These are phyloP conservation scores for Hippoglossus hippoglossus DNA, from an alignment of 2,797 vertebrate genomes.

Conservation along the genomic window DNA sequence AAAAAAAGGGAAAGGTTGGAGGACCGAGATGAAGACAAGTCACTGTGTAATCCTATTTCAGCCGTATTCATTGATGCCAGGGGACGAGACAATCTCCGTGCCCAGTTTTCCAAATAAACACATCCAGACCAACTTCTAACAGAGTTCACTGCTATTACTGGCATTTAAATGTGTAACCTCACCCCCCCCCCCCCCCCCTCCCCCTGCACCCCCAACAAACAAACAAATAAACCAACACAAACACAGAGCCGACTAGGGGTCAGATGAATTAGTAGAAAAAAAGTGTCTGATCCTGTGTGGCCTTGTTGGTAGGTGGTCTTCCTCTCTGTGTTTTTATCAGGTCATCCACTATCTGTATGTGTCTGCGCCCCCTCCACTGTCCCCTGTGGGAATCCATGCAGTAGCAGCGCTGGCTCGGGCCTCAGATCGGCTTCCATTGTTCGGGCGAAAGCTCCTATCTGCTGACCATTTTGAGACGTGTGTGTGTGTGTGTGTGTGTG, in stretches of 20 bases:
- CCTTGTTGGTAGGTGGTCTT: slow-evolving; percentile 68
- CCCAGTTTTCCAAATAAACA: slow-evolving; percentile 51
- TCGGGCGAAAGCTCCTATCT: slow-evolving; percentile 67
- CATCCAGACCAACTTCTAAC: slow-evolving; percentile 21
- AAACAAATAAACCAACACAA: slow-evolving; percentile 49
- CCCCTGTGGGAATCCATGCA: slow-evolving; percentile 29
- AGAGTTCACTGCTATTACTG: slow-evolving; percentile 29
- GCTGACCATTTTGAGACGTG: slow-evolving; percentile 35
- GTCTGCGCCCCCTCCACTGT: slow-evolving; percentile 30
- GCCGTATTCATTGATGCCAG: slow-evolving; percentile 56
- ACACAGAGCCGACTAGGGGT: slow-evolving; percentile 37
- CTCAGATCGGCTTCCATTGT: slow-evolving; percentile 63
- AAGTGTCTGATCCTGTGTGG: slow-evolving; percentile 68
- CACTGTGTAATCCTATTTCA: slow-evolving; percentile 73
- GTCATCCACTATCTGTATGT: slow-evolving; percentile 66
- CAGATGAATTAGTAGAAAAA: slow-evolving; percentile 50
- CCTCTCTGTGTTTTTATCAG: slow-evolving; percentile 58
- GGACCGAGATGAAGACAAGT: slow-evolving; percentile 60
- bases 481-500: slow-evolving; percentile 32
- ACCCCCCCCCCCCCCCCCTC: not conserved
- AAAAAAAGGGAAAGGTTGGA: slow-evolving; percentile 42
- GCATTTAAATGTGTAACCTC: slow-evolving; percentile 13
- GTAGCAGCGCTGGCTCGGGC: slow-evolving; percentile 7
- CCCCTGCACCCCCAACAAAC: slow-evolving; percentile 2
- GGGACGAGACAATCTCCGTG: slow-evolving; percentile 33